Evolutionary conservation across 2,113 vertebrate species (phyloP).

Genomic region (Uria aalge): DNA sequence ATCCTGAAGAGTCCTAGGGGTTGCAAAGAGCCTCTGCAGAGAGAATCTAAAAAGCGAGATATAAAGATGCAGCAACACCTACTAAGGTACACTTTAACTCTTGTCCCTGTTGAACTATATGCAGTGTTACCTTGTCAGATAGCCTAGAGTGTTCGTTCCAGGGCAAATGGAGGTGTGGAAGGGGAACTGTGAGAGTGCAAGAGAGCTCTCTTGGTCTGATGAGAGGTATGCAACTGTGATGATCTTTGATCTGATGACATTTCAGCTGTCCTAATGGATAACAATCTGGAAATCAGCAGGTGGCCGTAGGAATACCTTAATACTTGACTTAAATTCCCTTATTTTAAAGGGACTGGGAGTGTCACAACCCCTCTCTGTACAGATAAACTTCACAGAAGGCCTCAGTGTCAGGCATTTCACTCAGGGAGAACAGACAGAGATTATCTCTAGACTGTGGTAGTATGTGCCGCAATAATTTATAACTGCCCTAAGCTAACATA

Average conservation of each 20-base stretch:
- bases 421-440: not conserved
- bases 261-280: not conserved
- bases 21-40: not conserved
- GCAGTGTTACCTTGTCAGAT: not conserved
- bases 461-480: not conserved
- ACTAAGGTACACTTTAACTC: not conserved
- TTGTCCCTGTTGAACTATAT: not conserved
- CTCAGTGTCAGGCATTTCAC: not conserved
- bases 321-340: not conserved
- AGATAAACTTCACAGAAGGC: not conserved
- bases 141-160: not conserved
- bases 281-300: not conserved
- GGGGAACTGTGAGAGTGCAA: not conserved
- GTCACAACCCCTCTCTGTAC: not conserved
- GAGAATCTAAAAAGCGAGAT: not conserved
- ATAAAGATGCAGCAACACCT: not conserved
- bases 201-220: not conserved
- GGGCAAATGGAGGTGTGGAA: not conserved
- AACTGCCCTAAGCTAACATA: not conserved
- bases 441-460: not conserved
- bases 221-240: not conserved
- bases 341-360: not conserved
- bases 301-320: not conserved
- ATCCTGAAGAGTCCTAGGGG: not conserved
- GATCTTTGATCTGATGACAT: not conserved